Evolutionary conservation across 30 jellyfish, hydroid and myxozoan genomes (phyloP).

Genomic region (Phacellophora camtschatica): DNA sequence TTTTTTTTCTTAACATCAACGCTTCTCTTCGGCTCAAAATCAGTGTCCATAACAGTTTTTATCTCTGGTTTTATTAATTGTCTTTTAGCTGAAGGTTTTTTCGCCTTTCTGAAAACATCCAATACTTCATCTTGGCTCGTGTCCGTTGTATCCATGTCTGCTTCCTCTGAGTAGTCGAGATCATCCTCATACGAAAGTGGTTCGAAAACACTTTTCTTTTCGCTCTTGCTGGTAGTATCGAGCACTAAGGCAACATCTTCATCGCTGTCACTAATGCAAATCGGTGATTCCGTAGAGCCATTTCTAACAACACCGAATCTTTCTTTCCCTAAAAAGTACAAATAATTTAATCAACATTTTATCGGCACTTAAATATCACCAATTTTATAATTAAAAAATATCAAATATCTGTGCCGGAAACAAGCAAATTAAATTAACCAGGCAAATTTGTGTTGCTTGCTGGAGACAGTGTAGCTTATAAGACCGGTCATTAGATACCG

Average conservation of each 20-base stretch:
- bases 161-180: conserved; percentile 19
- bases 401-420: too few relatives aligned
- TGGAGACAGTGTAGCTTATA: too few relatives aligned
- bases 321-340: too few relatives aligned
- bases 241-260: neutral
- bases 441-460: too few relatives aligned
- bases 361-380: too few relatives aligned
- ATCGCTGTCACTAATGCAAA: neutral
- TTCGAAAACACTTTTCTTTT: neutral
- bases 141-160: neutral
- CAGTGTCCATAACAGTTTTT: neutral
- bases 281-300: neutral
- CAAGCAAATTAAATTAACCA: too few relatives aligned
- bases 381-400: too few relatives aligned
- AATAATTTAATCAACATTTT: too few relatives aligned
- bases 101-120: neutral
- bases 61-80: neutral
- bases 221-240: neutral
- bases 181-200: conserved; percentile 25
- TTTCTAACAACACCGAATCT: too few relatives aligned
- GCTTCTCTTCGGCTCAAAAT: neutral
- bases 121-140: neutral
- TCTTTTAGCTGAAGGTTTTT: neutral
- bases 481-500: too few relatives aligned
- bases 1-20: neutral